phyloP scores from a whole-genome alignment of 1,140 invertebrate species.

The Achroia grisella region DNA sequence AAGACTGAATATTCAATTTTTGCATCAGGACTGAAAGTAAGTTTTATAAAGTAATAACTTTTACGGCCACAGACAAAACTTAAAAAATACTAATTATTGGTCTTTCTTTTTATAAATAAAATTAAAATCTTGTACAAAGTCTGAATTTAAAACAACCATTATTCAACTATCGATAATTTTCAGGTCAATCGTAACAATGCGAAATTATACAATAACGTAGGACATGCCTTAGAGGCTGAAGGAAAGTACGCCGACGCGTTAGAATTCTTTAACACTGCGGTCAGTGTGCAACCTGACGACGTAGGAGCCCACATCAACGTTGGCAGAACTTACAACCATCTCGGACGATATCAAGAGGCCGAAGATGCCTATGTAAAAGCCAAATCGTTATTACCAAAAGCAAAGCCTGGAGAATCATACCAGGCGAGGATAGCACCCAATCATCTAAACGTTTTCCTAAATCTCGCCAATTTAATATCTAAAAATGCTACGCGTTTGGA shows the following conservation, averaged over 20 bases:
- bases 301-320: slow-evolving; percentile 98
- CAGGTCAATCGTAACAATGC: slow-evolving; percentile 93
- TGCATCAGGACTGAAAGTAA: slow-evolving; percentile 86
- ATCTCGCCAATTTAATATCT: slow-evolving; percentile 95
- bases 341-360: slow-evolving; percentile 93
- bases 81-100: no score
- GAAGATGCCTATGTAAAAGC: slow-evolving; percentile 92
- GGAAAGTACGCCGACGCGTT: slow-evolving; percentile 89
- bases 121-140: not conserved
- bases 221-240: slow-evolving; percentile 93
- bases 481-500: slow-evolving; percentile 93
- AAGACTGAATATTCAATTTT: slow-evolving; percentile 94
- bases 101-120: no score
- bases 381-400: slow-evolving; percentile 91
- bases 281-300: slow-evolving; percentile 95
- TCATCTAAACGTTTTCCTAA: slow-evolving; percentile 96
- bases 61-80: no score
- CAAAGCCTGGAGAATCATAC: slow-evolving; percentile 94
- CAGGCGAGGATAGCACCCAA: slow-evolving; percentile 96
- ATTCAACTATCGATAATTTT: slow-evolving; percentile 10
- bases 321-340: slow-evolving; percentile 93
- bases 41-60: not conserved
- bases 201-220: slow-evolving; percentile 97
- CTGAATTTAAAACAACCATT: not conserved
- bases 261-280: slow-evolving; percentile 93